phyloP scores from a whole-genome alignment of 2,888 invertebrate species.

The Auanema freiburgensis region DNA sequence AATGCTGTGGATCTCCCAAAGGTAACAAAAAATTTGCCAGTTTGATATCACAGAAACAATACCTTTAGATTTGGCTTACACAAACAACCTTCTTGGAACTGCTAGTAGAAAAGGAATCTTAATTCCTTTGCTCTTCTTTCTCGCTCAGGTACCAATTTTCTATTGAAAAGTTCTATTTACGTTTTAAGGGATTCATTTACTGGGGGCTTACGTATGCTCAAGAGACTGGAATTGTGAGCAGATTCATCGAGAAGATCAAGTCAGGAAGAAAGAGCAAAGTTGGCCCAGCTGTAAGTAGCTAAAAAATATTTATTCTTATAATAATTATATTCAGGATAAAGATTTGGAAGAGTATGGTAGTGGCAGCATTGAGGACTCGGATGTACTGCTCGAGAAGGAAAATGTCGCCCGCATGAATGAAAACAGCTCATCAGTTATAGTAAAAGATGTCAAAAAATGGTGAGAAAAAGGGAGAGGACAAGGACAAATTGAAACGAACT shows the following conservation, averaged over 20 bases:
- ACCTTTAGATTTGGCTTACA: constrained; percentile 23
- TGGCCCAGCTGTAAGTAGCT: not conserved
- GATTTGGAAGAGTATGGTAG: not conserved
- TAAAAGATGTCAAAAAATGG: constrained; percentile 10
- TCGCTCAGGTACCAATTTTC: constrained; percentile 26
- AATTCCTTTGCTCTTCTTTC: constrained; percentile 32
- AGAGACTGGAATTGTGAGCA: constrained; percentile 16
- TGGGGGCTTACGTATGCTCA: constrained; percentile 19
- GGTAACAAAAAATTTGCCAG: constrained; percentile 7
- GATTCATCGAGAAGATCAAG: constrained; percentile 1
- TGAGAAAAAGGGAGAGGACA: constrained; percentile 2
- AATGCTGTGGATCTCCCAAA: constrained; percentile 34
- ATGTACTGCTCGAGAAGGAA: constrained; percentile 39
- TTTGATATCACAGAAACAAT: not conserved
- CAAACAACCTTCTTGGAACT: constrained; percentile 27
- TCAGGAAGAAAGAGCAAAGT: constrained; percentile 8
- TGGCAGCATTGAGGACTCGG: constrained; percentile 30
- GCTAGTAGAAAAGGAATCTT: constrained; percentile 28
- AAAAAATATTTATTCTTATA: not conserved
- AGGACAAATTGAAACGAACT: too few relatives aligned
- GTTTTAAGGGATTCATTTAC: constrained; percentile 19
- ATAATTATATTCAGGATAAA: not conserved
- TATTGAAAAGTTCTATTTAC: not conserved
- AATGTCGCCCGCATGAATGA: constrained; percentile 11
- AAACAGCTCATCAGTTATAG: constrained; percentile 10